Base-by-base conservation (phyloP, 2,888 invertebrate genomes). In the Heliconius ethilla region DNA sequence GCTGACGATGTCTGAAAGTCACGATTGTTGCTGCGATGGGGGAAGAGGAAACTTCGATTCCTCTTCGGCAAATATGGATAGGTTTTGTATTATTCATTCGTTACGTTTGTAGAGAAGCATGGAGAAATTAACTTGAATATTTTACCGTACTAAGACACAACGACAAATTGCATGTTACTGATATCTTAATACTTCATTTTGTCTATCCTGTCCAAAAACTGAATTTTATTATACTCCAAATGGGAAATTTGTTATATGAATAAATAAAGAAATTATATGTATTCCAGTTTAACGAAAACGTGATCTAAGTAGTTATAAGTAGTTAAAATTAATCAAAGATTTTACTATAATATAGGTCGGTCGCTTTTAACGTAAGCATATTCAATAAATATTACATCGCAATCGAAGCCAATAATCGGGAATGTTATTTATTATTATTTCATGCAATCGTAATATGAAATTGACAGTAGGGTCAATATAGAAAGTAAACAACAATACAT, bases 401-500 rank as follows among this genome's bases (percentile, higher is more conserved):
- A 55, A 33, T 55, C 55, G 55, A 70, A 70, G 70, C 55, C 11
- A 55, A 70, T 22, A 11, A 55, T 7, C 25, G 25, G 40, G n/a
- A 72, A 37, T 59, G 55, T 33, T 40, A 74, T 62, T 27, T 40
- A 74, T 74, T 74, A 74, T 65, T 74, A 27, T 45, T 62, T 37
- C 7, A 6, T 7, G 70, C 55, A 70, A 51, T 70, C 70, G 15
- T 63, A 40, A 62, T 63, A 75, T n/a, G 27, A 33, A 75, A 45
- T 51, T 74, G 55, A 33, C n/a, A 27, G 33, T 67, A 40, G 18
- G 22, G 45, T 69, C 13, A 70, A 37, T 72, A 59, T 74, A 62
- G 40, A 67, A 78, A 74, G 79, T 81, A 82, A 82, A 82, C 66
- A 81, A 79, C 75, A 80, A 80, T 63, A 73, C 63, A 76, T 70